These are phyloP conservation scores for Gymnocephalus cernua DNA, from an alignment of 2,113 vertebrate species.

Conservation along the genomic window DNA sequence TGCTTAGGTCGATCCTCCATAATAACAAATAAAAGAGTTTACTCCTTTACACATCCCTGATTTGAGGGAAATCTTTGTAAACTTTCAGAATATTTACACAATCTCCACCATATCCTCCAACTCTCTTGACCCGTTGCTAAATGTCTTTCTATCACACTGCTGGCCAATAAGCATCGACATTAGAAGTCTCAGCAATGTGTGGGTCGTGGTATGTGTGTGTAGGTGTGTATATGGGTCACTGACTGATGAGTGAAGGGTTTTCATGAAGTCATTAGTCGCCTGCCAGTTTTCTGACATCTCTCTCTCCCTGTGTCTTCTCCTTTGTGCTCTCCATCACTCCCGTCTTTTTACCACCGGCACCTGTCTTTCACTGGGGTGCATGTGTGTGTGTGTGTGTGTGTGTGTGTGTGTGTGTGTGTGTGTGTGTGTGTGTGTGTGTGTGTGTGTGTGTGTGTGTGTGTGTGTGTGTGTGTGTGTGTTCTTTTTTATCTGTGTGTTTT, in stretches of 20 bases:
- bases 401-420: too few relatives aligned
- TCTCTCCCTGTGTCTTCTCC: conserved; percentile 27
- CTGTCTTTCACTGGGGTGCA: conserved; percentile 52
- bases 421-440: too few relatives aligned
- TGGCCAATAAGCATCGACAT: conserved; percentile 13
- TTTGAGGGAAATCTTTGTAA: background rate
- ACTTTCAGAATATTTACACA: background rate
- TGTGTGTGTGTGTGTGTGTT: background rate
- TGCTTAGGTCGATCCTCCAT: too few relatives aligned
- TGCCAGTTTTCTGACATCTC: conserved; percentile 53
- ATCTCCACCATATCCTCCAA: background rate
- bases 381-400: conserved; percentile 1
- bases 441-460: conserved; percentile 5
- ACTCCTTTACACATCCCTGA: background rate
- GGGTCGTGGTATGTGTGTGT: conserved; percentile 12
- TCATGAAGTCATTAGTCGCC: conserved; percentile 48
- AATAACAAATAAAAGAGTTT: background rate
- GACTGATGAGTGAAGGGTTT: conserved; percentile 54
- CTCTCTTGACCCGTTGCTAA: conserved; percentile 10
- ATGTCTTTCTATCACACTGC: conserved; percentile 16
- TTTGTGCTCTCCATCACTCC: conserved; percentile 43
- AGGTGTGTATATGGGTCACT: conserved; percentile 46
- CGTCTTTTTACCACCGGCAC: conserved; percentile 50
- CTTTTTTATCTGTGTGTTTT: conserved; percentile 10
- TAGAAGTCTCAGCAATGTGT: conserved; percentile 36